Evolutionary conservation across 2,888 invertebrate species (phyloP).

Genomic region (Amiota mariae): DNA sequence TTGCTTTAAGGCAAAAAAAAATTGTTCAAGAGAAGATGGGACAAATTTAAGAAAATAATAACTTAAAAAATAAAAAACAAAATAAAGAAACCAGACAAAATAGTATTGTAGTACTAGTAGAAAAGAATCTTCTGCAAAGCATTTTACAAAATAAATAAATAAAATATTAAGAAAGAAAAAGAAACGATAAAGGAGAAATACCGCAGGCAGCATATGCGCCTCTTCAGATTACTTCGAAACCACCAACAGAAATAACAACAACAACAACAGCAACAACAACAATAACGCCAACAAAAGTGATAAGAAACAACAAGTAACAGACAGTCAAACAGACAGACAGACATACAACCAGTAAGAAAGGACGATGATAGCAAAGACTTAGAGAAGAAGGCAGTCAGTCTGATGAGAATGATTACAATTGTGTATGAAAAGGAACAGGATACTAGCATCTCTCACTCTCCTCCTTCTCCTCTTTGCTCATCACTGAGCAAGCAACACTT

Average conservation of each 20-base stretch:
- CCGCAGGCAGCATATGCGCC: conserved; percentile 12
- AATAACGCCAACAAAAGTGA: neutral
- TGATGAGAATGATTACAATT: no score
- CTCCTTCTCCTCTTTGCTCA: no score
- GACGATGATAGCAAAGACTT: no score
- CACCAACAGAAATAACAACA: neutral
- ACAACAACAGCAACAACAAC: neutral
- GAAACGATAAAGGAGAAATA: neutral
- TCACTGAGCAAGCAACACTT: conserved; percentile 13
- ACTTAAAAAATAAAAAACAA: conserved; percentile 2
- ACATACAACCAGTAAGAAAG: neutral
- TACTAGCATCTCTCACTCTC: no score
- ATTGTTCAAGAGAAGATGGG: no score
- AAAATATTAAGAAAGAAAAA: neutral
- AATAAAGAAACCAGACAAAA: neutral
- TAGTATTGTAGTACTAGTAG: no score
- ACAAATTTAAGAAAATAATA: no score
- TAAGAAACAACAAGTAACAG: neutral
- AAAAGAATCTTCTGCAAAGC: neutral
- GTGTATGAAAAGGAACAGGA: no score
- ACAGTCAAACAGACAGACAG: neutral
- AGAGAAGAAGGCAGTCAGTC: no score
- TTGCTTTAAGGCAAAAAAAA: no score
- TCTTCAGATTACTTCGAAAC: neutral
- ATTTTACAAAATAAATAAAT: neutral